phyloP scores from a whole-genome alignment of 2,888 invertebrate species.

The Epistrophe grossulariae region DNA sequence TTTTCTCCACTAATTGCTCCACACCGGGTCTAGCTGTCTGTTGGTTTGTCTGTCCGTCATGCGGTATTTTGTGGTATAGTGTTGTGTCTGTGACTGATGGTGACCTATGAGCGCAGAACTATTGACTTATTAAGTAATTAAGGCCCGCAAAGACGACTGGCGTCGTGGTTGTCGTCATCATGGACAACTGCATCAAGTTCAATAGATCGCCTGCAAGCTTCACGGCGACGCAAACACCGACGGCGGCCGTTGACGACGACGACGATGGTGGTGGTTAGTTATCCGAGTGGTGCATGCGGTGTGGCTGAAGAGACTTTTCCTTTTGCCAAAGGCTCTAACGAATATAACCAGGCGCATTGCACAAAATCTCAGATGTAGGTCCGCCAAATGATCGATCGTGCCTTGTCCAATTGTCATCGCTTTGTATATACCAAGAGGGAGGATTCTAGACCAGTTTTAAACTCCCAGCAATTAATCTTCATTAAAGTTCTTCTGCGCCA shows the following conservation, averaged over 20 bases:
- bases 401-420: constrained; percentile 63
- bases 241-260: no score
- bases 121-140: constrained; percentile 75
- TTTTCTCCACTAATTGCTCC: constrained; percentile 64
- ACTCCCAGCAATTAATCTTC: constrained; percentile 83
- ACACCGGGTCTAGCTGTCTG: constrained; percentile 56
- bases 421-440: constrained; percentile 3
- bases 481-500: constrained; percentile 78
- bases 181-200: constrained; percentile 62
- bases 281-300: constrained; percentile 27
- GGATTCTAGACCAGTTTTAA: constrained; percentile 53
- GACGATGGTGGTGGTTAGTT: constrained; percentile 26
- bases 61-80: constrained; percentile 42
- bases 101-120: constrained; percentile 74
- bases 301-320: constrained; percentile 44
- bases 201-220: constrained; percentile 40
- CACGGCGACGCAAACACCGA: background rate
- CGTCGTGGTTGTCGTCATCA: constrained; percentile 43
- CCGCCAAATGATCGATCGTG: constrained; percentile 67
- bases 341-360: constrained; percentile 41
- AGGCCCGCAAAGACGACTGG: constrained; percentile 67
- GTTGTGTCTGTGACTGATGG: constrained; percentile 60
- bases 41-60: constrained; percentile 59
- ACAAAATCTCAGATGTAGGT: constrained; percentile 66
- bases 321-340: constrained; percentile 54